Base-by-base conservation (phyloP, 92 coral and sea anemone genomes). In the Epizoanthus stellaris region DNA sequence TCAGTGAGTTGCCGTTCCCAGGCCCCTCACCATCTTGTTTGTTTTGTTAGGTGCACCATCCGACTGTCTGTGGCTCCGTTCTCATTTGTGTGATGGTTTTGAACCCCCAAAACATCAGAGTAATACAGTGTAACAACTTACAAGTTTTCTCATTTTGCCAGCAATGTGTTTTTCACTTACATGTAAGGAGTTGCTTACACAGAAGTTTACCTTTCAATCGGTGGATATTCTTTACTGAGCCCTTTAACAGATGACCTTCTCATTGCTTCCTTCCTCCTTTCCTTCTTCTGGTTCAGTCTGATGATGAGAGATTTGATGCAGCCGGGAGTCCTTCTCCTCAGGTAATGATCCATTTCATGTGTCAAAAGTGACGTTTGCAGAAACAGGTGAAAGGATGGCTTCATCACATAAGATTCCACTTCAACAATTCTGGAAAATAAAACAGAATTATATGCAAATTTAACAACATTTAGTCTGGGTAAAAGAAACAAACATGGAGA, bases 191-290 rank as follows among this genome's bases (percentile, higher is more conserved):
- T 13, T 57, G 39, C 3, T 3, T 38, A 14, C 40, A 5, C 14
- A 17, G 6, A 30, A 34, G 30, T 68, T 61, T 85, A 93, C 97
- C 84, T 93, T 85, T 89, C 92, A 56, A 89, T 65, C 6, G 84
- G 38, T 43, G 98, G 98, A 73, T 91, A 94, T 38, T 94, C 98
- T 34, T 88, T 84, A 70, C 98, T 91, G 56, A 80, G 77, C 2
- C 87, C 82, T 66, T 66, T 91, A 10, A 84, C 81, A 7, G 88
- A 62, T 3, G 75, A 76, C 73, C 82, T 59, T 14, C 80, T 49
- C 39, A 70, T 75, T n/a, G 73, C 54, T 9, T 83, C 52, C 17
- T 85, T 88, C 6, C 61, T 82, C 56, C 58, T 83, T 1, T 82
- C 38, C 11, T 77, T 84, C 85, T 84, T 93, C 45, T 87, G 82